These are phyloP conservation scores for Micrasema minimum DNA, from an alignment of 1,140 invertebrate species.

Conservation along the genomic window DNA sequence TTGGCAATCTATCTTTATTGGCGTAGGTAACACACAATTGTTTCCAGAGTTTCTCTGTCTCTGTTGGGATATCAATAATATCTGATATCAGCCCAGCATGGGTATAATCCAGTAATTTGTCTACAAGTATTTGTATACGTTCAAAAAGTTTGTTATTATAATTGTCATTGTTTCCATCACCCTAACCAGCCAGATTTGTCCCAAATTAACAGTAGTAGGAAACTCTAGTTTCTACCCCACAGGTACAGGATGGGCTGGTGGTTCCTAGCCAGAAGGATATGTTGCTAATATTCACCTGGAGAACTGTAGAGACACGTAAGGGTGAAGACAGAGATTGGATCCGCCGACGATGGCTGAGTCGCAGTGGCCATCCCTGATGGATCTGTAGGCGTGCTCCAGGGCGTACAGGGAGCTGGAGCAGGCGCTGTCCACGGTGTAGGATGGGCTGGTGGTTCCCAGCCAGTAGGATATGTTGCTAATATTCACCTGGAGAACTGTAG, in stretches of 20 bases:
- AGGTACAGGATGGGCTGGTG: slow-evolving; percentile 80
- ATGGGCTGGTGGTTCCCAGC: slow-evolving; percentile 77
- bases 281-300: slow-evolving; percentile 70
- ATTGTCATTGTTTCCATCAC: no score
- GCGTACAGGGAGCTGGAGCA: slow-evolving; percentile 92
- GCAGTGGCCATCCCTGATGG: slow-evolving; percentile 80
- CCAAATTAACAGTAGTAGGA: no score
- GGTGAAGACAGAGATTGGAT: slow-evolving; percentile 85
- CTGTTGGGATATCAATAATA: no score
- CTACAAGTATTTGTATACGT: no score
- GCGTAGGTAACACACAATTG: no score
- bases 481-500: slow-evolving; percentile 86
- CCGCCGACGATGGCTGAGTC: slow-evolving; percentile 89
- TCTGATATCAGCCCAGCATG: no score
- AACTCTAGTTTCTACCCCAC: no score
- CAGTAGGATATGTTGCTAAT: slow-evolving; percentile 88
- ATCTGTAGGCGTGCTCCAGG: slow-evolving; percentile 83
- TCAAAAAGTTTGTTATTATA: no score
- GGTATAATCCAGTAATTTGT: no score
- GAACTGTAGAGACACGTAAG: slow-evolving; percentile 87
- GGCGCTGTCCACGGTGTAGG: slow-evolving; percentile 87
- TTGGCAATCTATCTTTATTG: no score
- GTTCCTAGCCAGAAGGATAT: slow-evolving; percentile 81
- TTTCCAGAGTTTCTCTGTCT: no score
- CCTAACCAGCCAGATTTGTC: no score